These are phyloP conservation scores for Pseudomyrmex cubaensis DNA, from an alignment of 1,140 invertebrate genomes.

Conservation along the genomic window DNA sequence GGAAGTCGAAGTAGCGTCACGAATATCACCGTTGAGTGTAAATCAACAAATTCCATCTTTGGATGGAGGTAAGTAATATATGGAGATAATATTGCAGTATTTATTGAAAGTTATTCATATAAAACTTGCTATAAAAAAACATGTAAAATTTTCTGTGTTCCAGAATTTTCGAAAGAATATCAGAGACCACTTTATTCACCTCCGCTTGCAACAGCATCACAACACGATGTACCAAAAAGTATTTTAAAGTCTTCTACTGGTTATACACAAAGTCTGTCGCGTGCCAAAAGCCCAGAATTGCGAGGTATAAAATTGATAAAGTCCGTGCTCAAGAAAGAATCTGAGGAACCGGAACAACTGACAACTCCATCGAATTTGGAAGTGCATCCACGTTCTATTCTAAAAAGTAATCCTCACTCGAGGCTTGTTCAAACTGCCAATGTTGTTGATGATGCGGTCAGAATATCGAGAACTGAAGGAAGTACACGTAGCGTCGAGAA, in stretches of 20 bases:
- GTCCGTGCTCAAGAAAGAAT: constrained; percentile 72
- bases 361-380: constrained; percentile 47
- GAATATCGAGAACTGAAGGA: constrained; percentile 13
- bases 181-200: background rate
- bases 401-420: constrained; percentile 60
- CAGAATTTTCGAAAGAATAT: constrained; percentile 23
- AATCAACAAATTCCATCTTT: constrained; percentile 24
- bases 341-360: constrained; percentile 62
- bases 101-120: background rate
- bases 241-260: constrained; percentile 72
- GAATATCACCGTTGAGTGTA: constrained; percentile 64
- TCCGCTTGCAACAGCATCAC: background rate
- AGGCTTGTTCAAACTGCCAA: background rate
- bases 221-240: constrained; percentile 68
- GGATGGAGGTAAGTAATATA: constrained; percentile 41
- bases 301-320: constrained; percentile 68
- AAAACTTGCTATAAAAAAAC: background rate
- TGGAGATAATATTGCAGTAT: background rate
- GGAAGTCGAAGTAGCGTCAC: constrained; percentile 87
- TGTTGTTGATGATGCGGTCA: background rate
- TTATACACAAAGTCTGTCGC: constrained; percentile 31
- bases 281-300: constrained; percentile 65
- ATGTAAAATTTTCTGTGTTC: background rate
- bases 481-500: background rate
- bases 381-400: constrained; percentile 42